phyloP scores from a whole-genome alignment of 2,113 vertebrate species.

The Dunckerocampus dactyliophorus region DNA sequence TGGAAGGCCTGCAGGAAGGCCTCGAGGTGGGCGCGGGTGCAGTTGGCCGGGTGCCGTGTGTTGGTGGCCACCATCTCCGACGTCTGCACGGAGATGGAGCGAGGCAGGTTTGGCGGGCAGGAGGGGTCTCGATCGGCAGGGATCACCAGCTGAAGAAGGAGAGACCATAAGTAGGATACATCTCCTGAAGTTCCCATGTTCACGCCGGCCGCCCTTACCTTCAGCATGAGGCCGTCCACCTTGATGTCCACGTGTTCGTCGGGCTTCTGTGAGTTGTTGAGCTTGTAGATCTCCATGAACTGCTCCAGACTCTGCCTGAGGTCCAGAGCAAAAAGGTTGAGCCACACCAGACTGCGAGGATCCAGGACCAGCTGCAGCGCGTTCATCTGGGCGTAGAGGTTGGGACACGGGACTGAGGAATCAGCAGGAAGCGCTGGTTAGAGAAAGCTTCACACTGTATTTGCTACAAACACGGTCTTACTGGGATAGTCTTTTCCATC shows the following conservation, averaged over 20 bases:
- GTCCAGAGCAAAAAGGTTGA: slow-evolving; percentile 95
- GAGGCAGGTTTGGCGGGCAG: slow-evolving; percentile 83
- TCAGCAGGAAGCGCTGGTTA: too few species aligned
- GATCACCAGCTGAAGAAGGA: slow-evolving; percentile 80
- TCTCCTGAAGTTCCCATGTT: background rate
- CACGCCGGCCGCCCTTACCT: slow-evolving; percentile 68
- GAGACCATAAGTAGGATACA: background rate
- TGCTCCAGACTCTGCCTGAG: slow-evolving; percentile 94
- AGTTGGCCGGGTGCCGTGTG: slow-evolving; percentile 85
- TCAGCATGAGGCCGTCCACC: slow-evolving; percentile 94
- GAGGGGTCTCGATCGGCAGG: slow-evolving; percentile 81
- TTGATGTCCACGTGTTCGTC: slow-evolving; percentile 95
- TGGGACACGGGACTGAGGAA: slow-evolving; percentile 86
- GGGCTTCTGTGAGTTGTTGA: slow-evolving; percentile 89
- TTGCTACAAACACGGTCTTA: slow-evolving; percentile 63
- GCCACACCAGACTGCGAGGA: slow-evolving; percentile 91
- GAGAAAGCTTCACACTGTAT: too few species aligned
- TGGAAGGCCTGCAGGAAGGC: slow-evolving; percentile 90
- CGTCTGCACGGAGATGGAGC: slow-evolving; percentile 89
- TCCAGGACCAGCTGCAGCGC: slow-evolving; percentile 95
- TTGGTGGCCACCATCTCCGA: slow-evolving; percentile 97
- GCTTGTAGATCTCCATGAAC: slow-evolving; percentile 96
- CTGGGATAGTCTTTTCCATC: slow-evolving; percentile 96
- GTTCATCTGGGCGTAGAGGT: slow-evolving; percentile 92
- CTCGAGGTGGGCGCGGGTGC: slow-evolving; percentile 89